Evolutionary conservation across 2,113 vertebrate species (phyloP).

Genomic region (Kryptolebias marmoratus): DNA sequence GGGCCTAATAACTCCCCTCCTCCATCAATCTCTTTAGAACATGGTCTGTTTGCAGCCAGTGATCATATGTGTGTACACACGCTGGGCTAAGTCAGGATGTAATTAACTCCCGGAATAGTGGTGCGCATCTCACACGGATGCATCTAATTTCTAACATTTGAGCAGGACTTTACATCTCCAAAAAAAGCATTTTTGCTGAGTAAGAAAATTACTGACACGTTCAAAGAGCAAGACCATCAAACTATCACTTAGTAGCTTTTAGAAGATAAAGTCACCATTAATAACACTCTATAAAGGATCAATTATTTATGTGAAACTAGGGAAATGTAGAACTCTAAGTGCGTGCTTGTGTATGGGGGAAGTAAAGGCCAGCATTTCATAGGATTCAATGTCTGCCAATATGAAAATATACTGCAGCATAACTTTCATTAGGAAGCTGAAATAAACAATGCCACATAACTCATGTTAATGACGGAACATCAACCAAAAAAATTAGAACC

Average conservation of each 20-base stretch:
- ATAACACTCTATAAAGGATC: slow-evolving; percentile 30
- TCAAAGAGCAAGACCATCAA: slow-evolving; percentile 20
- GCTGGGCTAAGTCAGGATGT: slow-evolving; percentile 45
- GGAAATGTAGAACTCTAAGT: slow-evolving; percentile 21
- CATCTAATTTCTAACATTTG: neutral
- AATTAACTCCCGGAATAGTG: slow-evolving; percentile 49
- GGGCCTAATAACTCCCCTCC: slow-evolving; percentile 55
- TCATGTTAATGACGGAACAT: slow-evolving; percentile 25
- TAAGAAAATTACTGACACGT: slow-evolving; percentile 4
- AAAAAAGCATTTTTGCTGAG: accelerated
- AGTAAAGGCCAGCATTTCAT: slow-evolving; percentile 14
- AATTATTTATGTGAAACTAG: slow-evolving; percentile 47
- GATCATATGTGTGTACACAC: slow-evolving; percentile 42
- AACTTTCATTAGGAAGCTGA: slow-evolving; percentile 35
- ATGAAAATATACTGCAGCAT: slow-evolving; percentile 22
- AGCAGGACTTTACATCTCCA: slow-evolving; percentile 30
- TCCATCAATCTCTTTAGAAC: slow-evolving; percentile 58
- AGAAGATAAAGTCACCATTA: slow-evolving; percentile 47
- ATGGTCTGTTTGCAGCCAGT: slow-evolving; percentile 40
- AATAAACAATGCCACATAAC: slow-evolving; percentile 24
- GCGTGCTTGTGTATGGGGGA: slow-evolving; percentile 6
- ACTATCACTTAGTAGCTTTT: slow-evolving; percentile 16
- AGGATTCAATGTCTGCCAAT: slow-evolving; percentile 34
- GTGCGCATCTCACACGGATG: slow-evolving; percentile 15
- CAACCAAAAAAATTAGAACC: slow-evolving; percentile 1